Evolutionary conservation across 2,888 invertebrate genomes (phyloP).

Genomic region (Andrena flavipes): DNA sequence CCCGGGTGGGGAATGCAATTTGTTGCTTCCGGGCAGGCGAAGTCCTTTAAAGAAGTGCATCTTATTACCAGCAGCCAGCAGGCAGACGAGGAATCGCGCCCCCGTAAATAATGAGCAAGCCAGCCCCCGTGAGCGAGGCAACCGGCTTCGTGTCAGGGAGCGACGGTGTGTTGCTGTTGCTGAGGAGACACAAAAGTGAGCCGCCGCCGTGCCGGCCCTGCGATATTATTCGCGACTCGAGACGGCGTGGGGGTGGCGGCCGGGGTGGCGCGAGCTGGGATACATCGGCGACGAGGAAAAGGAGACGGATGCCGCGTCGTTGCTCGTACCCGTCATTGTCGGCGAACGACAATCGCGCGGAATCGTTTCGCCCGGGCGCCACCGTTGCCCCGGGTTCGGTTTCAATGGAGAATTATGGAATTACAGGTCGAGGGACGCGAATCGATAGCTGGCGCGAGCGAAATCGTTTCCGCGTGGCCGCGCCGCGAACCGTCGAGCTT

Average conservation of each 20-base stretch:
- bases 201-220: constrained; percentile 24
- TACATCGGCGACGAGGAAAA: constrained; percentile 35
- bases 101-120: constrained; percentile 72
- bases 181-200: constrained; percentile 62
- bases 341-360: constrained; percentile 52
- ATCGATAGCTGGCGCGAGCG: constrained; percentile 13
- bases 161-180: constrained; percentile 13
- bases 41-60: constrained; percentile 73
- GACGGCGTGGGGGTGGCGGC: background rate
- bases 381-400: constrained; percentile 13
- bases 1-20: constrained; percentile 64
- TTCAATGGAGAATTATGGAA: constrained; percentile 49
- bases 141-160: constrained; percentile 5
- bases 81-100: constrained; percentile 67
- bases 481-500: background rate
- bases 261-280: constrained; percentile 8
- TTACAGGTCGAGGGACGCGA: constrained; percentile 25
- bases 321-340: constrained; percentile 55
- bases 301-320: constrained; percentile 60
- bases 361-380: constrained; percentile 35
- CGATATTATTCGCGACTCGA: constrained; percentile 65
- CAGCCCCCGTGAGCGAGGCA: constrained; percentile 33
- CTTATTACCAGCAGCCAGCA: constrained; percentile 67
- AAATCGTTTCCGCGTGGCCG: background rate
- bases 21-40: constrained; percentile 67